Evolutionary conservation across 2,888 invertebrate species (phyloP), one percentile per base, ranked within the genome.

Genomic region (Lagria hirta): DNA sequence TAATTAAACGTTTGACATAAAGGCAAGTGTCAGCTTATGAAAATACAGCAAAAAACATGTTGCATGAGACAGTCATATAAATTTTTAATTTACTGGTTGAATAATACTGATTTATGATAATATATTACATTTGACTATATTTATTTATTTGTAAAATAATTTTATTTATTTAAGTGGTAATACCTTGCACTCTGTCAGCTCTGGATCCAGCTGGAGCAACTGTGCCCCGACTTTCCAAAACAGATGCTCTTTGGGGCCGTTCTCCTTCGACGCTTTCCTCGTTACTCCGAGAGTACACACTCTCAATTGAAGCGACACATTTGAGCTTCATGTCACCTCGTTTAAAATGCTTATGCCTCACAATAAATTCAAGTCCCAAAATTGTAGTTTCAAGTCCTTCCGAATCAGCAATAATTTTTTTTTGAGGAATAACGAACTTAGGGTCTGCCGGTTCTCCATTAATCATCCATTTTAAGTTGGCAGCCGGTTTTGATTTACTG

Each of bases 251-350:
- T 61, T 82, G 80, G 59, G 83, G 79, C 58, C 83, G 80, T 57
- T 84, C 84, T 18, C 88, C 86, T 69, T 88, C 86, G 33, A 90
- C 88, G 63, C 88, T 89, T 69, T 90, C 88, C 70, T 91, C 91
- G 72, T 91, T 90, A 69, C 86, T 88, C 58, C 86, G 80, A 84
- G 86, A 87, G 73, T 91, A 91, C 26, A 91, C 83, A 20, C 87
- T 86, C 41, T 86, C 88, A 71, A 91, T 90, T 60, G 86, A 89
- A 46, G 91, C 90, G 68, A 89, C 79, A 75, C 91, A 92, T 78
- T 89, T 91, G 62, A 91, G 78, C 73, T 90, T 91, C 76, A 92
- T 80, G 73, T 89, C 88, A 66, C 89, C 88, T 62, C 81, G 79
- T 68, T 82, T 82, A 76, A 91, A 90, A 75, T 91, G 88, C 71